Percentiles rank a stretch among this genome's conserved stretches.
These are phyloP conservation scores for Percina caprodes DNA, from an alignment of 2,113 vertebrate species.

Conservation along the genomic window DNA sequence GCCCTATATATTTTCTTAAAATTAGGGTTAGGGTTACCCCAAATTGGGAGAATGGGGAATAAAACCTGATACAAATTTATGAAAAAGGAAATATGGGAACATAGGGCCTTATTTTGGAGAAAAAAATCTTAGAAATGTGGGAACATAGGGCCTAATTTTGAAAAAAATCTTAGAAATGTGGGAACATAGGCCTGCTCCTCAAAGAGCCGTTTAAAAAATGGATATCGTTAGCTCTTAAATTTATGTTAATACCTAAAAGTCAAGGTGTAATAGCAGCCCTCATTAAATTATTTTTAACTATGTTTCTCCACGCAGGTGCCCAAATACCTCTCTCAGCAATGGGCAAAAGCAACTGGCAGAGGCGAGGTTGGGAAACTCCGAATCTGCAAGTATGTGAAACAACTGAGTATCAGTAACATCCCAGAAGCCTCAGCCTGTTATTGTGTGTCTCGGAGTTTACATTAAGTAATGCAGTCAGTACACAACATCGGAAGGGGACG, in stretches of 20 bases:
- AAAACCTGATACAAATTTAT: too few relatives aligned
- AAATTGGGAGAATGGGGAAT: too few relatives aligned
- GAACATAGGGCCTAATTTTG: too few relatives aligned
- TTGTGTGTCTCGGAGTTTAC: not conserved
- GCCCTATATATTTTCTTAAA: too few relatives aligned
- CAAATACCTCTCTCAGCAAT: constrained; percentile 91
- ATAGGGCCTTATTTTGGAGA: too few relatives aligned
- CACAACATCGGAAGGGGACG: not conserved
- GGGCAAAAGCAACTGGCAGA: constrained; percentile 94
- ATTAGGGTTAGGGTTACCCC: too few relatives aligned
- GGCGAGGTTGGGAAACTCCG: constrained; percentile 96
- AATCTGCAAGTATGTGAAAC: constrained; percentile 92
- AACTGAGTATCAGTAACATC: not conserved
- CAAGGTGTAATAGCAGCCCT: not conserved
- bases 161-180: too few relatives aligned
- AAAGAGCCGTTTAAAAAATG: not conserved
- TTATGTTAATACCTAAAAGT: not conserved
- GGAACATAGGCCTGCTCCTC: too few relatives aligned
- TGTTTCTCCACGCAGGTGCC: constrained; percentile 76
- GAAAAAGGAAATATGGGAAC: too few relatives aligned
- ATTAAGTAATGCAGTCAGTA: not conserved
- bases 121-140: too few relatives aligned
- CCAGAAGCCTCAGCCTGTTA: not conserved
- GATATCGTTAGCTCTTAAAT: not conserved
- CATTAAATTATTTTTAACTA: not conserved